Base-by-base conservation (phyloP, 2,797 vertebrate species). In the Hippopotamyrus pictus region DNA sequence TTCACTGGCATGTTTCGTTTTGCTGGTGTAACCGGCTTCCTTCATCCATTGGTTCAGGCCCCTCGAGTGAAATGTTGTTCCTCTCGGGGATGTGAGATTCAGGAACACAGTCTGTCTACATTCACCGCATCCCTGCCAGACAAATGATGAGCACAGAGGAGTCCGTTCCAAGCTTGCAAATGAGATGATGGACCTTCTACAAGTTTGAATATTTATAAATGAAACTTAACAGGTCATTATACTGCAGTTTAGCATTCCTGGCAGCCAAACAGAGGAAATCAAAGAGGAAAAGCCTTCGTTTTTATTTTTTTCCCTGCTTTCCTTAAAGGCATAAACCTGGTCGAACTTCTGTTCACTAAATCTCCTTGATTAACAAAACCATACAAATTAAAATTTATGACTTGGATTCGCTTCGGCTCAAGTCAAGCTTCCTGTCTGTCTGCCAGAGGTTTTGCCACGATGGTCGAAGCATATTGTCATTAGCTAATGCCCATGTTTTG, bases 181-280 rank as follows among this genome's bases (percentile, higher is more conserved):
- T 92, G 92, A 91, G 51, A 92, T 89, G 90, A 90, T 88, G 88
- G 89, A 91, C 89, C 46, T 82, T 83, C 91, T 91, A 89, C 90
- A 92, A 92, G 90, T 91, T 91, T 89, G 89, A 92, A 91, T 92
- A 92, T 92, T 92, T 91, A 91, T 91, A 90, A 92, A 92, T 92
- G 89, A 92, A 91, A 92, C 91, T 92, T 92, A 90, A 92, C 92
- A 92, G 91, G 90, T 91, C 83, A 91, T 90, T 87, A 91, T 91
- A 91, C 82, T 79, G 88, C 90, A 85, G 44, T 85, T 53, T 50
- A 51, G 83, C 46, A 86, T 86, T 86, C 48, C 51, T 86, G 85
- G 85, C 85, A 86, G 48, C 54, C 89, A 88, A 54, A 88, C 53
- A 87, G 76, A 69, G 51, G 25, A 86, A 86, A 86, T 51, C 76